These are phyloP conservation scores for Leptopilina syphax DNA, from an alignment of 2,888 invertebrate genomes.

Conservation along the genomic window DNA sequence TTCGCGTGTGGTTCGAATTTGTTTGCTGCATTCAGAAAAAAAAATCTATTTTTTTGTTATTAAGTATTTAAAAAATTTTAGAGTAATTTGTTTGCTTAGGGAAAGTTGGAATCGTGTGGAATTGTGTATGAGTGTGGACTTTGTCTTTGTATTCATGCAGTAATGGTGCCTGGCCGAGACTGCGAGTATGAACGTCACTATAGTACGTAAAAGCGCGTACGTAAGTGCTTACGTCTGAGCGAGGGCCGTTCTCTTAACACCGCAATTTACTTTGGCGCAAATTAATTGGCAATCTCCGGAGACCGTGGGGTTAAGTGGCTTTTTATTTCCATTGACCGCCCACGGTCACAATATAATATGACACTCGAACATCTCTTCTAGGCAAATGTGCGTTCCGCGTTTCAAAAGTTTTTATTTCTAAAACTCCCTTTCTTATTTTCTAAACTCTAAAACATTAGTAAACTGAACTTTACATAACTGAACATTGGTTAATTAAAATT, in stretches of 20 bases:
- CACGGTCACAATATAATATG: slow-evolving; percentile 67
- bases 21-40: neutral
- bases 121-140: slow-evolving; percentile 2
- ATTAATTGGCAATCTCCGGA: slow-evolving; percentile 72
- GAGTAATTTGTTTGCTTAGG: slow-evolving; percentile 58
- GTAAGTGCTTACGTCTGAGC: slow-evolving; percentile 44
- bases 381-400: slow-evolving; percentile 3
- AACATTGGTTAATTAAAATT: too few relatives aligned
- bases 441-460: too few relatives aligned
- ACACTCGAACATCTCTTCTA: slow-evolving; percentile 58
- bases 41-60: neutral
- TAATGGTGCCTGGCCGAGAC: slow-evolving; percentile 39
- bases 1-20: neutral
- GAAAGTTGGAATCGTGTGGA: slow-evolving; percentile 45
- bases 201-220: slow-evolving; percentile 40
- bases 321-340: slow-evolving; percentile 67
- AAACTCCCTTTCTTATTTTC: neutral
- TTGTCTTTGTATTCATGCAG: slow-evolving; percentile 46
- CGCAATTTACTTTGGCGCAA: slow-evolving; percentile 69
- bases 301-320: slow-evolving; percentile 68
- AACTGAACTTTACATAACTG: too few relatives aligned
- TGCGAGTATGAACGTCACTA: neutral
- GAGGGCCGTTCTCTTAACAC: slow-evolving; percentile 60
- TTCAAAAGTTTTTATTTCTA: slow-evolving; percentile 14
- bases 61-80: slow-evolving; percentile 58